These are phyloP conservation scores for Guaruba guarouba DNA, from an alignment of 2,113 vertebrate species.

Conservation along the genomic window DNA sequence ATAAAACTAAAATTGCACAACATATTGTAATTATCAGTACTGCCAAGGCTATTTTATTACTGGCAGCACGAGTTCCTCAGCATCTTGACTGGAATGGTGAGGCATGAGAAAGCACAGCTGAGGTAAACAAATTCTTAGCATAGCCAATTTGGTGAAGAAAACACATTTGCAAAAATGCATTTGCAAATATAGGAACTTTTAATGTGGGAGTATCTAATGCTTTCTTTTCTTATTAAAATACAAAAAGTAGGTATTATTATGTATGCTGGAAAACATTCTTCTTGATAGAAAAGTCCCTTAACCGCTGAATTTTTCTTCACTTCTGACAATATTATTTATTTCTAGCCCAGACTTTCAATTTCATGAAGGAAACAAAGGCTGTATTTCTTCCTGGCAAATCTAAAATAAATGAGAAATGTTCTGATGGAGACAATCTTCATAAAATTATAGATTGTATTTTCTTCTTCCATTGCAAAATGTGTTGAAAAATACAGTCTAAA, in stretches of 20 bases:
- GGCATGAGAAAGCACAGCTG: neutral
- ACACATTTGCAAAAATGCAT: neutral
- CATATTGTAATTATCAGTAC: neutral
- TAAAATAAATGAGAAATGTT: slow-evolving; percentile 26
- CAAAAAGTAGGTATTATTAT: neutral
- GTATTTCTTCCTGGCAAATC: slow-evolving; percentile 19
- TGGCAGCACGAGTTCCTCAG: neutral
- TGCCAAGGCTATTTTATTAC: neutral
- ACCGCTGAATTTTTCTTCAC: neutral
- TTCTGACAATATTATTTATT: slow-evolving; percentile 13
- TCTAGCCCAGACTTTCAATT: neutral
- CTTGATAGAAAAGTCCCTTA: neutral
- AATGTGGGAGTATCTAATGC: neutral
- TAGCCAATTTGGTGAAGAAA: neutral
- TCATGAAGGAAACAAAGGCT: slow-evolving; percentile 11
- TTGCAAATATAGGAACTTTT: neutral
- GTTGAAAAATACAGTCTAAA: slow-evolving; percentile 11
- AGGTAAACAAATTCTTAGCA: neutral
- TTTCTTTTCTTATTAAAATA: neutral
- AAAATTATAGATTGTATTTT: neutral
- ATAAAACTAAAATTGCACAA: neutral
- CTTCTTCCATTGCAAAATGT: neutral
- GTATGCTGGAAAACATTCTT: neutral
- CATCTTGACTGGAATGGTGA: neutral
- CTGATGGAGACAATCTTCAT: neutral